phyloP scores from a whole-genome alignment of 53 echinoderm and acorn worm species.

The Temnopleurus reevesii region DNA sequence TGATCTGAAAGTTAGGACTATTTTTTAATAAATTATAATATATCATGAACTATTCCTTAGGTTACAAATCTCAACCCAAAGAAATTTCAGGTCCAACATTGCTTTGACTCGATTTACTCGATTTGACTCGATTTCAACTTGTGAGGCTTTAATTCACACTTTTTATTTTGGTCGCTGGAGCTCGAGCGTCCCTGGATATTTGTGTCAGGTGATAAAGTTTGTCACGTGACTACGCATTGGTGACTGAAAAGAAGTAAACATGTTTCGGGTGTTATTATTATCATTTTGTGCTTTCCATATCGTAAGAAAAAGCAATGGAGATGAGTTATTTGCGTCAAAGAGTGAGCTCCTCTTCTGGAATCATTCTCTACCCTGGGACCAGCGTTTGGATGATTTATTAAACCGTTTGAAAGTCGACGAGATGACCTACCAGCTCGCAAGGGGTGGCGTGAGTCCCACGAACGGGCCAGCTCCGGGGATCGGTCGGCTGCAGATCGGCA shows the following conservation, averaged over 20 bases:
- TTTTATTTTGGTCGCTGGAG: too few relatives aligned
- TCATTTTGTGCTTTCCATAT: background rate
- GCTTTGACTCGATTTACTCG: too few relatives aligned
- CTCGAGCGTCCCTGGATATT: background rate
- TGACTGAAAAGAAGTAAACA: background rate
- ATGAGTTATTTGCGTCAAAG: background rate
- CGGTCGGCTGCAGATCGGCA: slow-evolving; percentile 70
- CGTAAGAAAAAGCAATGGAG: background rate
- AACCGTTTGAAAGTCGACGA: slow-evolving; percentile 82
- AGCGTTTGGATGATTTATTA: slow-evolving; percentile 81
- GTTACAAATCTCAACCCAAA: too few relatives aligned
- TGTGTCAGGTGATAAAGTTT: background rate
- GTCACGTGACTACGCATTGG: background rate
- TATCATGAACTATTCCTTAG: too few relatives aligned
- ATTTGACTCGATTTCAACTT: too few relatives aligned
- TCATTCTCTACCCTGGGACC: slow-evolving; percentile 83
- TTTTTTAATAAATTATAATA: too few relatives aligned
- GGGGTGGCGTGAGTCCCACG: slow-evolving; percentile 69
- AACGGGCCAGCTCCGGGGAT: slow-evolving; percentile 91
- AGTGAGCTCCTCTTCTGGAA: slow-evolving; percentile 78
- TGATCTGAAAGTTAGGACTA: too few relatives aligned
- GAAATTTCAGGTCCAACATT: too few relatives aligned
- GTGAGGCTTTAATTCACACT: too few relatives aligned
- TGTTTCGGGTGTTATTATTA: background rate
- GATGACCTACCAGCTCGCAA: slow-evolving; percentile 74